Evolutionary conservation across 2,888 invertebrate genomes (phyloP), one percentile per base, ranked within the genome.

Genomic region (Aporophyla nigra): DNA sequence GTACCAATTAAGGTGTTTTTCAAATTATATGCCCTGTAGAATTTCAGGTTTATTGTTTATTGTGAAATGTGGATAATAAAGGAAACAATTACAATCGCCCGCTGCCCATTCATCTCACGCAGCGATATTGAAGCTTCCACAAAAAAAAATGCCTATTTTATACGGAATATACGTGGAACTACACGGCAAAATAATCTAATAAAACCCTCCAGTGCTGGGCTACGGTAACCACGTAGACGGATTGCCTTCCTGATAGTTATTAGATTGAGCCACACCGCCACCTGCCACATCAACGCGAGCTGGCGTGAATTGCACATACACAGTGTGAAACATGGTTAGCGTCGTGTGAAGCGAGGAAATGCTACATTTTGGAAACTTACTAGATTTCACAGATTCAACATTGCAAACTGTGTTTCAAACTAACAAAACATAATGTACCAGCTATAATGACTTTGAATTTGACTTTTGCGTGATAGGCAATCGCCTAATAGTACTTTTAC

Each of bases 231-330:
- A 54, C 61, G 21, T 61, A 14, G 5, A 40, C 24, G 19, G 10
- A 27, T 19, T 21, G 10, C 33, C 24, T n/a, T 61, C n/a, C n/a
- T 62, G 27, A 24, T 33, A 54, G 21, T 62, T 73, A 62, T 62
- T 54, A 40, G 46, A 73, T 54, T 40, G 46, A 21, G 21, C n/a
- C 43, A 27, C 51, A 21, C 6, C 16, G 24, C 56, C 21, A 7
- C 43, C 40, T 40, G 19, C 14, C 59, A 33, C 19, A 1, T 9
- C 19, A 19, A 27, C 19, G 59, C 33, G 59, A 59, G 27, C 5
- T 14, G 73, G 27, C 53, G 61, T 72, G 21, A 72, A 54, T 33
- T 53, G 74, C 61, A 21, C n/a, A 51, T 33, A 43, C 40, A 59
- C 71, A 7, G 27, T 19, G 21, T 24, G 53, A 53, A 71, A 62